Evolutionary conservation across 2,888 invertebrate genomes (phyloP).

Genomic region (Schrankia costaestrigalis): DNA sequence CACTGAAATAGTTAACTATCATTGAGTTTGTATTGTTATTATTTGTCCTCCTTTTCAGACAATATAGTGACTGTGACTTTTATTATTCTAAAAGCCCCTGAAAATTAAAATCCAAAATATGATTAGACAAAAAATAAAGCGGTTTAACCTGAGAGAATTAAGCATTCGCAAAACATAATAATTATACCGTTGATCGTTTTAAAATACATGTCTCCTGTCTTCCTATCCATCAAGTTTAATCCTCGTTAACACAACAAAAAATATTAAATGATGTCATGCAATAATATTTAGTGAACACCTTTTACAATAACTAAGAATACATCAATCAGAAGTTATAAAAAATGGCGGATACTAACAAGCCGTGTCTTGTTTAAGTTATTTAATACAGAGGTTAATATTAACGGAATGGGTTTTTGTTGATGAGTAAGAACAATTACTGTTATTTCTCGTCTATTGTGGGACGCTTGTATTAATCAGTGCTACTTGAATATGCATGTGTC

Average conservation of each 20-base stretch:
- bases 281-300: conserved; percentile 10
- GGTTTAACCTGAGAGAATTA: neutral
- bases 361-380: conserved; percentile 26
- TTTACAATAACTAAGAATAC: conserved; percentile 13
- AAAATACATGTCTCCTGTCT: conserved; percentile 7
- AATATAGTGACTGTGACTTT: too few species aligned
- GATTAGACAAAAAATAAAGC: too few species aligned
- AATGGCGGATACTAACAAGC: conserved; percentile 23
- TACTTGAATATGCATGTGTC: conserved; percentile 7
- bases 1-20: conserved; percentile 16
- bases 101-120: too few species aligned
- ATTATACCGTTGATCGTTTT: neutral
- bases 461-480: conserved; percentile 5
- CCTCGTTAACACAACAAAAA: conserved; percentile 20
- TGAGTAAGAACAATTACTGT: conserved; percentile 3
- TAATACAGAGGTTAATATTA: conserved; percentile 27
- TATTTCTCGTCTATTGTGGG: conserved; percentile 2
- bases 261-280: too few species aligned
- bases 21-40: conserved; percentile 18
- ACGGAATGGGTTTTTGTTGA: conserved; percentile 18
- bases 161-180: neutral
- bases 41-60: conserved; percentile 28
- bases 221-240: conserved; percentile 24
- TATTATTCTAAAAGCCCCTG: too few species aligned
- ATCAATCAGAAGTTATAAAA: conserved; percentile 30